phyloP scores from a whole-genome alignment of 2,888 invertebrate genomes.

The Drosophila dives region DNA sequence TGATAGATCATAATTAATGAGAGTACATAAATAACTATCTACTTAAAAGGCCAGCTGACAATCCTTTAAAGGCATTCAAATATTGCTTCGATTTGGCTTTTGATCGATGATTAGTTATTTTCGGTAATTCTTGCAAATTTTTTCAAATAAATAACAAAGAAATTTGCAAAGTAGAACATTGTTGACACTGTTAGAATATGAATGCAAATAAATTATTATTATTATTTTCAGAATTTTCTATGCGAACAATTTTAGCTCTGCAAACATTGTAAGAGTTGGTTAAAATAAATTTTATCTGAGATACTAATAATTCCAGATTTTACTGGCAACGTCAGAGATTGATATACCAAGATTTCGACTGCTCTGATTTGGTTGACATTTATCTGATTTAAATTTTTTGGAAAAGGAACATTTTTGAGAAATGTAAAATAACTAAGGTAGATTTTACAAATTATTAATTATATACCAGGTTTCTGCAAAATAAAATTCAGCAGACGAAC shows the following conservation, averaged over 20 bases:
- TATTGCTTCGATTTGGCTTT: neutral
- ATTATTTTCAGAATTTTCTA: neutral
- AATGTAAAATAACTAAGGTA: neutral
- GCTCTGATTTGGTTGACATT: neutral
- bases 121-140: neutral
- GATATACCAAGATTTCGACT: neutral
- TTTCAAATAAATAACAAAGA: neutral
- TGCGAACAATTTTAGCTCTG: neutral
- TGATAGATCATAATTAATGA: constrained; percentile 5
- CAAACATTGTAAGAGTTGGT: neutral
- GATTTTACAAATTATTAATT: neutral
- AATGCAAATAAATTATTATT: neutral
- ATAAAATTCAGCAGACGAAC: neutral
- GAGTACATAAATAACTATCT: constrained; percentile 6
- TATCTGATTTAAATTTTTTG: neutral
- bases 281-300: neutral
- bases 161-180: neutral
- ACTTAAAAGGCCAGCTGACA: neutral
- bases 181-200: neutral
- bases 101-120: neutral
- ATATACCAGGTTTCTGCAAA: neutral
- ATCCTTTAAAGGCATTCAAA: constrained; percentile 6
- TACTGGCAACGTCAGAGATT: neutral
- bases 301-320: no score
- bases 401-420: neutral